Conservation (phyloP, 2,797 vertebrate species). For the Eptatretus atami region DNA sequence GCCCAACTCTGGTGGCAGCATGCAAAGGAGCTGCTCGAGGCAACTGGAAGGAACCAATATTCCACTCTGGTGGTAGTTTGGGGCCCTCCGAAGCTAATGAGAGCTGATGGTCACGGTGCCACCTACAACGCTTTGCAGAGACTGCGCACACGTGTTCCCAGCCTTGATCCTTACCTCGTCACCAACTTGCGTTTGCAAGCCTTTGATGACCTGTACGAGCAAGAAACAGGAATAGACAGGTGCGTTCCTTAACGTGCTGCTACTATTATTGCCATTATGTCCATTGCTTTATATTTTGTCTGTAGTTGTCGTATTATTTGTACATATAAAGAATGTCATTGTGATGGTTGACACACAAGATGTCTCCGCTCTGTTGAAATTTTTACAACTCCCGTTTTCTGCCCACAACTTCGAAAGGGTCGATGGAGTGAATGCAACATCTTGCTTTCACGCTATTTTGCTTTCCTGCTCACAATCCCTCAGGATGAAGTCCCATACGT, state of each 20-base stretch:
- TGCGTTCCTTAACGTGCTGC: constrained; percentile 11
- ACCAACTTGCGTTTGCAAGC: constrained; percentile 43
- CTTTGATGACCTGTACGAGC: constrained; percentile 53
- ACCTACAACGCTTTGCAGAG: constrained; percentile 49
- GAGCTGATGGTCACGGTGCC: constrained; percentile 31
- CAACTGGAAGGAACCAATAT: too few relatives aligned
- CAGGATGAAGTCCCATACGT: constrained; percentile 65
- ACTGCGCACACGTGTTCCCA: constrained; percentile 31
- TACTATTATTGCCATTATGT: too few relatives aligned
- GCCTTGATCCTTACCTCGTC: constrained; percentile 35
- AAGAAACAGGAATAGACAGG: constrained; percentile 73
- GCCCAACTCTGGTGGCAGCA: too few relatives aligned
- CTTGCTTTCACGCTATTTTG: background rate
- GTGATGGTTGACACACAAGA: too few relatives aligned
- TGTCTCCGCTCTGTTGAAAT: too few relatives aligned
- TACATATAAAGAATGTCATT: too few relatives aligned
- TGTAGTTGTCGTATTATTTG: too few relatives aligned
- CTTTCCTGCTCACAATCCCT: background rate
- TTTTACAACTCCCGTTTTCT: too few relatives aligned
- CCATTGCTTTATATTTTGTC: too few relatives aligned
- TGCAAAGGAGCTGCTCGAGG: too few relatives aligned
- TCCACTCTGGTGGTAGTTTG: constrained; percentile 44
- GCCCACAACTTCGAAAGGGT: too few relatives aligned
- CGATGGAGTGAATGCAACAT: too few relatives aligned
- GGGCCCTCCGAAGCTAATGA: constrained; percentile 56